Base-by-base conservation (phyloP, 2,888 invertebrate genomes). In the Scotopteryx bipunctaria region DNA sequence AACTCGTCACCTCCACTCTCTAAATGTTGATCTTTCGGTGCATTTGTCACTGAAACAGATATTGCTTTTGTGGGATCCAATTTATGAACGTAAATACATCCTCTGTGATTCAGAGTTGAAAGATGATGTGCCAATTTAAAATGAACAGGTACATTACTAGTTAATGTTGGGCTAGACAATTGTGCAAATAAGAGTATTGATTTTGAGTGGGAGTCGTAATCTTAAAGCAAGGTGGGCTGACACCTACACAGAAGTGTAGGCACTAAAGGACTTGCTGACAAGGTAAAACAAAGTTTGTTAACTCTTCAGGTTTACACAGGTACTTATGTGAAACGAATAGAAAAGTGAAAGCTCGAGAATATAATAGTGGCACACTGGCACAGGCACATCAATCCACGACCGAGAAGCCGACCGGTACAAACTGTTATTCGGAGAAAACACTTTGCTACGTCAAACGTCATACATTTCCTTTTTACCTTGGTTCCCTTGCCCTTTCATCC, bases 401-500 rank as follows among this genome's bases (percentile, higher is more conserved):
- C 65, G 73, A 74, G 66, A 78, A 82, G 81, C 79, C 78, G 82
- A 82, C 87, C 88, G 88, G 87, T 83, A 69, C 69, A 69, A 68
- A 40, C 76, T 76, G 66, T 72, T 73, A 70, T 71, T 75, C 71
- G 76, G 73, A 68, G 74, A 78, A 78, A 86, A 83, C 86, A 86
- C 84, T 85, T 31, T n/a, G 86, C 89, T 85, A 90, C 90, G 89
- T 89, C 89, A 90, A 85, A 90, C 90, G 89, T 89, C 89, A 90
- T 77, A 73, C 72, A 71, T 74, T 63, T 63, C 65, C 75, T 77
- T 76, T 77, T 87, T 92, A 94, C 94, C 94, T 94, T 94, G 94
- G 91, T 94, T 94, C 92, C 94, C 94, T 93, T 94, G 94, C 93
- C 94, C 94, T 94, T 95, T 95, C 94, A 95, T 94, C 93, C 94